These are phyloP conservation scores for Sula dactylatra DNA, from an alignment of 2,113 vertebrate species.

Conservation along the genomic window DNA sequence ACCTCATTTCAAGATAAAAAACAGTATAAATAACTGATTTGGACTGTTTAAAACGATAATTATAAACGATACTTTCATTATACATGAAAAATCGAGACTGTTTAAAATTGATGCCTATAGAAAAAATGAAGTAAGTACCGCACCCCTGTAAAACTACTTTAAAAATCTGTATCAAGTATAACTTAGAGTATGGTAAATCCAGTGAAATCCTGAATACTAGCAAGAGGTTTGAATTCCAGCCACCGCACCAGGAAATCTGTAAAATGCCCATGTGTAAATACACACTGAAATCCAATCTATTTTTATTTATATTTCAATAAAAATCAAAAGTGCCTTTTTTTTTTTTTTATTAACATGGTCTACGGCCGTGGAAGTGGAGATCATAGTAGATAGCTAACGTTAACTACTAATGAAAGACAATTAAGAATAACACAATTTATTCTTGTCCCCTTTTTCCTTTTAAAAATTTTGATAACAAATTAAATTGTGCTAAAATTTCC, in stretches of 20 bases:
- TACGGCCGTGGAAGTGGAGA: neutral
- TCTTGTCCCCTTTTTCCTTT: neutral
- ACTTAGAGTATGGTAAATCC: neutral
- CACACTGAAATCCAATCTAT: neutral
- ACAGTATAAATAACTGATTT: neutral
- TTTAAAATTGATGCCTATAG: neutral
- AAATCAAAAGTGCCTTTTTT: neutral
- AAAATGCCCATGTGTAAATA: neutral
- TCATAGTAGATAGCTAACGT: neutral
- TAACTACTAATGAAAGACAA: neutral
- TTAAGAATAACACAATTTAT: neutral
- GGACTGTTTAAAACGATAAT: neutral
- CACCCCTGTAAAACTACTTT: neutral
- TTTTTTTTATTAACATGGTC: neutral
- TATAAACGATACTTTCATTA: neutral
- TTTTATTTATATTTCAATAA: neutral
- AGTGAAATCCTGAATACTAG: neutral
- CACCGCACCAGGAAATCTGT: neutral
- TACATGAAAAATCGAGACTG: neutral
- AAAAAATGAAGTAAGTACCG: neutral
- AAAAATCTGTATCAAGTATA: neutral
- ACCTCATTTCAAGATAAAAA: neutral
- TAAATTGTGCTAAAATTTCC: neutral
- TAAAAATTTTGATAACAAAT: neutral
- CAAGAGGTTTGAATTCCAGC: neutral